phyloP scores from a whole-genome alignment of 2,113 vertebrate genomes.

The Gobiocypris rarus region DNA sequence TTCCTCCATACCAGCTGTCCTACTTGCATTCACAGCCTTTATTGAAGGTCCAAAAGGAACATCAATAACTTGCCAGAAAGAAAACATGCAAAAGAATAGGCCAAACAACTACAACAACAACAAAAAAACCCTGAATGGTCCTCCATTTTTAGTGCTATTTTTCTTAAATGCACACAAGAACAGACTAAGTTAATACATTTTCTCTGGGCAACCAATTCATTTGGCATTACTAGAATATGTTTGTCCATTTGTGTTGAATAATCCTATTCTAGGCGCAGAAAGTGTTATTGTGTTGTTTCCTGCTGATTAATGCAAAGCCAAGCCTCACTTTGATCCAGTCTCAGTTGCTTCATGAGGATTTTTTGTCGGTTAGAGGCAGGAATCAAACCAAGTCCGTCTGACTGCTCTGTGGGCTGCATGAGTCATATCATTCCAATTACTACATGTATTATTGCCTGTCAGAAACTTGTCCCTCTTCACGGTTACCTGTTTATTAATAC shows the following conservation, averaged over 20 bases:
- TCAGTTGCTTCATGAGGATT: slow-evolving; percentile 11
- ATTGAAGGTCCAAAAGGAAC: background rate
- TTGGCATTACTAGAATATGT: too few species aligned
- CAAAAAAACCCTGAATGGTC: background rate
- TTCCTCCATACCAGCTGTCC: slow-evolving; percentile 8
- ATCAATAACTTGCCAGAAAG: background rate
- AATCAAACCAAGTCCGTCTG: slow-evolving; percentile 16
- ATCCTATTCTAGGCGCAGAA: background rate
- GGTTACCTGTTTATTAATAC: slow-evolving; percentile 32
- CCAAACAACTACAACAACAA: background rate
- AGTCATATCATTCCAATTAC: slow-evolving; percentile 55
- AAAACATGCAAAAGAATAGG: background rate
- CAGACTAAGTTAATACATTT: background rate
- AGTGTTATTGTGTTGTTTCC: background rate
- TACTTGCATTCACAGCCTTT: slow-evolving; percentile 5
- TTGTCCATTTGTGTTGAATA: background rate
- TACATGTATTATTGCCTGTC: slow-evolving; percentile 31
- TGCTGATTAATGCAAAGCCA: background rate
- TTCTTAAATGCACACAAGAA: background rate
- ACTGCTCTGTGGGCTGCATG: slow-evolving; percentile 45
- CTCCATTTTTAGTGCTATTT: background rate
- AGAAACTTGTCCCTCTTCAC: slow-evolving; percentile 17
- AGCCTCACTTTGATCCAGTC: background rate
- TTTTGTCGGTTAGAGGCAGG: slow-evolving; percentile 11
- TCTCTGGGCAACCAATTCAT: background rate